Conservation (phyloP, 2,113 vertebrate genomes). For the Lepus americanus region DNA sequence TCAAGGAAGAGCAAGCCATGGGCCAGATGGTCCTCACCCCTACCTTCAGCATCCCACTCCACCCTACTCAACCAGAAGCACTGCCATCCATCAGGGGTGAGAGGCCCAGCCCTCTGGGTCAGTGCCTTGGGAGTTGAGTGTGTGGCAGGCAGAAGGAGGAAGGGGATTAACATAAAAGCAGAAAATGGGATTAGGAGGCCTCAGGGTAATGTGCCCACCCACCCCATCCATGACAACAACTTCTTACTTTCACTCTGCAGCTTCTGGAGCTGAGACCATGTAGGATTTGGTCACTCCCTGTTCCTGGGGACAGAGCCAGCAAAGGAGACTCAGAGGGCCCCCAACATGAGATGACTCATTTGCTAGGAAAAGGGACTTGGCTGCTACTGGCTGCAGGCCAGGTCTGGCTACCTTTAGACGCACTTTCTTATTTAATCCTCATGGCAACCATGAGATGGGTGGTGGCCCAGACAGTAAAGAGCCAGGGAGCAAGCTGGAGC, state of each 20-base stretch:
- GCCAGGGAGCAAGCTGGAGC: neutral
- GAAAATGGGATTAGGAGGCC: slow-evolving; percentile 81
- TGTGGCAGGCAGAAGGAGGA: slow-evolving; percentile 67
- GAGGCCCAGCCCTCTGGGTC: neutral
- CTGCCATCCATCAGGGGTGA: neutral
- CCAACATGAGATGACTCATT: neutral
- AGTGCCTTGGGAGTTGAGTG: slow-evolving; percentile 52
- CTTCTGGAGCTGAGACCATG: slow-evolving; percentile 3
- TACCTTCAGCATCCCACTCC: neutral
- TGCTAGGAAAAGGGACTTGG: neutral
- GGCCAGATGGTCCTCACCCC: neutral
- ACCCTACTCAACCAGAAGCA: neutral
- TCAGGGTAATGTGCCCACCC: slow-evolving; percentile 55
- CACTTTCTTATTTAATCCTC: neutral
- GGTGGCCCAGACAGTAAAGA: neutral
- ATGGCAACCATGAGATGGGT: neutral
- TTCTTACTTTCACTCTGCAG: slow-evolving; percentile 52
- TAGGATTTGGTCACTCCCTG: neutral
- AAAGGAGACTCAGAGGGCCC: neutral
- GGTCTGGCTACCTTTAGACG: neutral
- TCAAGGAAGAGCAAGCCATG: neutral
- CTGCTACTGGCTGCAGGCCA: neutral
- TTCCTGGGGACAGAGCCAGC: neutral
- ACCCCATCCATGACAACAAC: slow-evolving; percentile 58
- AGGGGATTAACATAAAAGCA: slow-evolving; percentile 80